Evolutionary conservation across 53 echinoderm and acorn worm genomes (phyloP).

Genomic region (Holothuria scabra): DNA sequence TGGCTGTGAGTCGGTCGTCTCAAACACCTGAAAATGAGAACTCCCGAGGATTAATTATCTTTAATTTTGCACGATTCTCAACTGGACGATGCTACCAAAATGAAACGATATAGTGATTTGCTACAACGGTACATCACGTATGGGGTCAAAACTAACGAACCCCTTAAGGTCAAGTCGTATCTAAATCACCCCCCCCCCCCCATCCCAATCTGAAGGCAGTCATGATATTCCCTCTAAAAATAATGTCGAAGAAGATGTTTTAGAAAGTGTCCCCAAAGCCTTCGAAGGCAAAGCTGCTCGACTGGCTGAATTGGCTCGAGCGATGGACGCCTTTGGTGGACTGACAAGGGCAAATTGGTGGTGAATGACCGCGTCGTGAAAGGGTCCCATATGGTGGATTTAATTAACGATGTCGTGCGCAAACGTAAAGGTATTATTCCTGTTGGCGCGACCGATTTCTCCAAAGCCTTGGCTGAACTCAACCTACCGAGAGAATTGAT

Average conservation of each 20-base stretch:
- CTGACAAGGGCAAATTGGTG: constrained; percentile 9
- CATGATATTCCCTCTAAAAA: not conserved
- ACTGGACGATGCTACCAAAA: constrained; percentile 24
- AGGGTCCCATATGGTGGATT: constrained; percentile 66
- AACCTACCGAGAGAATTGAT: constrained; percentile 58
- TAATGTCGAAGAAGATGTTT: not conserved
- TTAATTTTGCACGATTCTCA: not conserved
- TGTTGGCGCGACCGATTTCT: constrained; percentile 34
- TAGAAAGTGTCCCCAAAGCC: not conserved
- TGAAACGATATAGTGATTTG: constrained; percentile 12
- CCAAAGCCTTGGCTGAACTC: constrained; percentile 16
- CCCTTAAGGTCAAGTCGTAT: not conserved
- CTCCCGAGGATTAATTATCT: not conserved
- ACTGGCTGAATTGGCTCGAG: not conserved
- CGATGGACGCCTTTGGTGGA: not conserved
- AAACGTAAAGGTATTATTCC: constrained; percentile 42
- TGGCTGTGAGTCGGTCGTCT: not conserved
- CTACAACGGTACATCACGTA: constrained; percentile 21
- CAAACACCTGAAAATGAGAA: constrained; percentile 12
- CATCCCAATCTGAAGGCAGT: not conserved
- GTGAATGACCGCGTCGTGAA: not conserved
- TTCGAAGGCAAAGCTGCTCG: not conserved
- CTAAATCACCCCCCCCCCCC: not conserved
- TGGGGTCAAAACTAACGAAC: not conserved
- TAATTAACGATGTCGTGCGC: constrained; percentile 56